phyloP scores from a whole-genome alignment of 2,113 vertebrate genomes.

The Australoheros scitulus region DNA sequence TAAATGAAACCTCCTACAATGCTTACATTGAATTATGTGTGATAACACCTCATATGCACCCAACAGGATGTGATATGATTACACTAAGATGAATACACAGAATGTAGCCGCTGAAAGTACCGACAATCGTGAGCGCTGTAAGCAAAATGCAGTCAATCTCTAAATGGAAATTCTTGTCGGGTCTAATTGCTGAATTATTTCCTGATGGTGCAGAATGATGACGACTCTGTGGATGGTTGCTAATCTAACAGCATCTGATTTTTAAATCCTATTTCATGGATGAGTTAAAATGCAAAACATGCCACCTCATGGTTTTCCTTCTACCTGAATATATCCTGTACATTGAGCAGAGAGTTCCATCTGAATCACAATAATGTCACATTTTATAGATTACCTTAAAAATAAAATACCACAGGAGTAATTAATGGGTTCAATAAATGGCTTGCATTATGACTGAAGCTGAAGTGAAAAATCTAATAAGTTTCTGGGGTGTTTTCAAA shows the following conservation, averaged over 20 bases:
- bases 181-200: conserved; percentile 38
- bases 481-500: not conserved
- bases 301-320: not conserved
- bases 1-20: not conserved
- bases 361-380: conserved; percentile 5
- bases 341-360: conserved; percentile 1
- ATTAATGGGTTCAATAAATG: not conserved
- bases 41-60: not conserved
- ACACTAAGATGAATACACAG: not conserved
- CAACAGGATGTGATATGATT: conserved; percentile 9
- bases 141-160: not conserved
- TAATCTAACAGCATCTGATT: conserved; percentile 29
- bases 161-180: conserved; percentile 22
- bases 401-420: not conserved
- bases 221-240: conserved; percentile 1
- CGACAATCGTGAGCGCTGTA: not conserved
- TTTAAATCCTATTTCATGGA: conserved; percentile 29
- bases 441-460: not conserved
- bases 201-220: conserved; percentile 19
- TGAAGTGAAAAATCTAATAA: not conserved
- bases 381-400: not conserved
- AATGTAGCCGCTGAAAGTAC: conserved; percentile 6
- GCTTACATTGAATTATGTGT: not conserved
- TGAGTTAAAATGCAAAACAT: not conserved
- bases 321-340: not conserved